Base-by-base conservation (phyloP, 2,797 vertebrate genomes). In the Falco columbarius region DNA sequence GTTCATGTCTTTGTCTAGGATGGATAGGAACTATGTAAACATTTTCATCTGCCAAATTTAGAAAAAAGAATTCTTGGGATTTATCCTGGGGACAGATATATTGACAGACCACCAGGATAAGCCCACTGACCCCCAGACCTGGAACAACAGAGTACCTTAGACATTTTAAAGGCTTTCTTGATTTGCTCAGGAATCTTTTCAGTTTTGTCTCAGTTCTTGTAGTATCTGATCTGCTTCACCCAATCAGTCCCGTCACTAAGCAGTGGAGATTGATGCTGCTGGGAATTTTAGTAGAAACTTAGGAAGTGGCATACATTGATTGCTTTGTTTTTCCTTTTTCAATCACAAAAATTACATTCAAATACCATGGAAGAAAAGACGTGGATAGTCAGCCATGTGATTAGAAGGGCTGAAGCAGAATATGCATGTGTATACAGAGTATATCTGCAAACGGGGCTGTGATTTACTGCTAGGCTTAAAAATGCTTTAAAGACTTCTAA, bases 401-500 rank as follows among this genome's bases (percentile, higher is more conserved):
- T 80, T 81, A 47, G 75, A 86, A 89, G 22, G 68, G 42, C 93
- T 17, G 9, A 62, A 70, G 81, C 0, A 4, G 83, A 90, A 93
- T 95, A 86, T 86, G 58, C 81, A 49, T 88, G 47, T 83, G 40
- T 95, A 82, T 81, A 95, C 71, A 84, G 68, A 97, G 84, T 55
- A 94, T 95, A 94, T 76, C 96, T 94, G 76, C 95, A 87, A 87
- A 72, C 72, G 40, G 51, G 81, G 80, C 89, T 96, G 91, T 97
- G 97, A 98, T 98, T 96, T 94, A 94, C 94, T 95, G 94, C 44
- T 56, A 90, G 86, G 59, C 66, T 93, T 92, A 82, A 63, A 97
- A 91, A 97, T 70, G 81, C 95, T 89, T 95, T 90, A 94, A 96
- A 95, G 96, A 89, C 92, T 96, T 97, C 95, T 97, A 96, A 97